Conservation (phyloP, 2,797 vertebrate species). For the Erethizon dorsatum region DNA sequence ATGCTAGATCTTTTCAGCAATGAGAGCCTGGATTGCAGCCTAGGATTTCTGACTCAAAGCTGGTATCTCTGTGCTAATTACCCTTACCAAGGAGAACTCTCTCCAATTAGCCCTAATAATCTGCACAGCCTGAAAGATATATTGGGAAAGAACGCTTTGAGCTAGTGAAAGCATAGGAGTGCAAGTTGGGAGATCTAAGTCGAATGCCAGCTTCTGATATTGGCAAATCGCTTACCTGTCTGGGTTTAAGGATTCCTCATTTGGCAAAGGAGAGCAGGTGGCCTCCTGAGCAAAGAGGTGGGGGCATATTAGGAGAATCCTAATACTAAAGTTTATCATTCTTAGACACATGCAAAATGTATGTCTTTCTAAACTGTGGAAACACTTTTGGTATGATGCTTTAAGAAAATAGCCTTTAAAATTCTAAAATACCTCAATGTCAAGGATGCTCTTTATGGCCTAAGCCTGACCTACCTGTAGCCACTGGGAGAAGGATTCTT, state of each 20-base stretch:
- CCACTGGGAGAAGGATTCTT: neutral
- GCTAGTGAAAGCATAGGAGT: neutral
- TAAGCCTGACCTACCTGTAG: neutral
- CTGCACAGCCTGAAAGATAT: constrained; percentile 71
- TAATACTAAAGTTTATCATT: constrained; percentile 8
- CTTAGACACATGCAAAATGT: neutral
- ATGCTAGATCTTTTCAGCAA: constrained; percentile 56
- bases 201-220: neutral
- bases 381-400: neutral
- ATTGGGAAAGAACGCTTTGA: constrained; percentile 55
- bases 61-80: constrained; percentile 75
- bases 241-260: neutral
- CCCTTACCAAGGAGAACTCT: constrained; percentile 67
- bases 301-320: neutral
- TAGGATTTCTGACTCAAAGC: constrained; percentile 73
- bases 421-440: neutral
- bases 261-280: neutral
- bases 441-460: neutral
- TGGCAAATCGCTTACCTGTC: neutral
- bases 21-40: constrained; percentile 71
- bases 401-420: neutral
- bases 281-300: neutral
- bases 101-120: constrained; percentile 79
- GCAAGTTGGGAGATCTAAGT: neutral
- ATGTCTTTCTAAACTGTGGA: neutral